phyloP scores from a whole-genome alignment of 2,888 invertebrate genomes.

The Peribatodes rhomboidaria region DNA sequence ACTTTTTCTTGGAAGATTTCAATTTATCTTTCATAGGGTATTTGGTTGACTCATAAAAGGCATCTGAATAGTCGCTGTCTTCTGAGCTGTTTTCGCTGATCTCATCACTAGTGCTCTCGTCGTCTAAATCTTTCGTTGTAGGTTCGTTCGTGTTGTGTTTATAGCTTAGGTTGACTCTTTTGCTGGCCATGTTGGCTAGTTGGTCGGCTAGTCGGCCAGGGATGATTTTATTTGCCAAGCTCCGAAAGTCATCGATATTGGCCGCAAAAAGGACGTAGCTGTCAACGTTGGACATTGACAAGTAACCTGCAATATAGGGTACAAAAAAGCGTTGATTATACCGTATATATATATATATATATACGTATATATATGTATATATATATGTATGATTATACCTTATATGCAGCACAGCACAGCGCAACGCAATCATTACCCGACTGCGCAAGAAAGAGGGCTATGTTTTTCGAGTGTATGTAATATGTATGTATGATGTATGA shows the following conservation, averaged over 20 bases:
- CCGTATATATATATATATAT: too few species aligned
- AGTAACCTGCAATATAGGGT: slow-evolving; percentile 24
- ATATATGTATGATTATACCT: too few species aligned
- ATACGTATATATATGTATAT: too few species aligned
- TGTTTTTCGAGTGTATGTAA: too few species aligned
- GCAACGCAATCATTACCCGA: too few species aligned
- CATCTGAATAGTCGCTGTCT: neutral
- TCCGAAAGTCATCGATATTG: slow-evolving; percentile 61
- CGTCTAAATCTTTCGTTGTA: neutral
- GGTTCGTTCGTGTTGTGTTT: neutral
- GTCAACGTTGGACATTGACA: slow-evolving; percentile 15
- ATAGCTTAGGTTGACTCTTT: slow-evolving; percentile 17
- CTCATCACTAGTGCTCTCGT: neutral
- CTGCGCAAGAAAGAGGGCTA: too few species aligned
- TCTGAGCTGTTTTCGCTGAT: neutral
- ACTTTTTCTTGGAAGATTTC: slow-evolving; percentile 4
- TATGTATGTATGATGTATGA: too few species aligned
- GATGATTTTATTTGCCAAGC: slow-evolving; percentile 58
- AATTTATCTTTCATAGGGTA: neutral
- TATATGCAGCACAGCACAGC: too few species aligned
- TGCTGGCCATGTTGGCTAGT: slow-evolving; percentile 51
- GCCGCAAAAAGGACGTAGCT: slow-evolving; percentile 58
- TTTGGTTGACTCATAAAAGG: neutral
- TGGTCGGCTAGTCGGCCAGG: slow-evolving; percentile 55
- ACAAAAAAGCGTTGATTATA: neutral